phyloP scores from a whole-genome alignment of 2,888 invertebrate species.

The Meghimatium bilineatum region DNA sequence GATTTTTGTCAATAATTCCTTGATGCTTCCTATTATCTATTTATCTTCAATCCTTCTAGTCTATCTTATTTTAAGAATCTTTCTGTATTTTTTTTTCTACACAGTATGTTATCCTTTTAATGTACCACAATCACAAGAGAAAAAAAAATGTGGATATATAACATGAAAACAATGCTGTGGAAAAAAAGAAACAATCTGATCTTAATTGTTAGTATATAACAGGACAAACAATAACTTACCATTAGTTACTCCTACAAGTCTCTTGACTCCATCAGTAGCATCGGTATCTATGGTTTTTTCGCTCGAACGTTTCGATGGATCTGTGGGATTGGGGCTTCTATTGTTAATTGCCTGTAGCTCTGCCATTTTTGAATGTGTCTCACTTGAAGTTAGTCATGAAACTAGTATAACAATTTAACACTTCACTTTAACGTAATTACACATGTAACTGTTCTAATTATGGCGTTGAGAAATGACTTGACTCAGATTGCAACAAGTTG shows the following conservation, averaged over 20 bases:
- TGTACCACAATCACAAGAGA: too few relatives aligned
- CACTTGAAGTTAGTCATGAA: not conserved
- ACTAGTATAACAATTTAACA: not conserved
- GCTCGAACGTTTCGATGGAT: not conserved
- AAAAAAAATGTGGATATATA: too few relatives aligned
- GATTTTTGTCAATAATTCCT: too few relatives aligned
- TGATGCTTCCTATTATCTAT: too few relatives aligned
- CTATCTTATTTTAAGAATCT: too few relatives aligned
- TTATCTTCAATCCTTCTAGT: too few relatives aligned
- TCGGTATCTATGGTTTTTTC: slow-evolving; percentile 22
- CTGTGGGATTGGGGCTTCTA: too few relatives aligned
- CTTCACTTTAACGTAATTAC: not conserved
- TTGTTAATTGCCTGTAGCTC: not conserved
- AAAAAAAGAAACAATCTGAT: too few relatives aligned
- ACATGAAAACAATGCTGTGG: too few relatives aligned
- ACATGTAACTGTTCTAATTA: not conserved
- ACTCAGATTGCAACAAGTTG: not conserved
- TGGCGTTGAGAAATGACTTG: not conserved
- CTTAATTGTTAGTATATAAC: not conserved
- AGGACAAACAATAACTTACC: slow-evolving; percentile 20
- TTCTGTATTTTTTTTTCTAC: too few relatives aligned
- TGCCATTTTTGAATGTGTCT: not conserved
- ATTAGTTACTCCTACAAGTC: slow-evolving; percentile 30
- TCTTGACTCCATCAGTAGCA: slow-evolving; percentile 33
- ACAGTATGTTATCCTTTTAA: too few relatives aligned